Evolutionary conservation across 2,113 vertebrate species (phyloP).

Genomic region (Eurypyga helias): DNA sequence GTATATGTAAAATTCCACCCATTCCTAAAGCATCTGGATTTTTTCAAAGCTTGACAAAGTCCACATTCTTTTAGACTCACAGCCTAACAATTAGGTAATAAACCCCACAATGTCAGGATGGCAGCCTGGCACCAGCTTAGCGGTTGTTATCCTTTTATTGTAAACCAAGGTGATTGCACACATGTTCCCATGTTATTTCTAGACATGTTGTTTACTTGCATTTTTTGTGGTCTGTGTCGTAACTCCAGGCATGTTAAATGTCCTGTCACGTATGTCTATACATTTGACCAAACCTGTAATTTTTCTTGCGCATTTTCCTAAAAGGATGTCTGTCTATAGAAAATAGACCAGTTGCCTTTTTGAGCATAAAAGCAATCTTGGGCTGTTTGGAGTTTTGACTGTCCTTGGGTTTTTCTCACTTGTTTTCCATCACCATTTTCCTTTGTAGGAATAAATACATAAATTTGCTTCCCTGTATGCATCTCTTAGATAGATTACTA

Average conservation of each 20-base stretch:
- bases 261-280: not conserved
- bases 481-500: not conserved
- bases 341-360: not conserved
- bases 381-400: not conserved
- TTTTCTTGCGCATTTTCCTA: not conserved
- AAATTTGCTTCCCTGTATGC: fast-evolving
- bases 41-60: not conserved
- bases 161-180: not conserved
- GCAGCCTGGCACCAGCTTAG: not conserved
- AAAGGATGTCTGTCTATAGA: not conserved
- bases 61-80: not conserved
- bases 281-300: not conserved
- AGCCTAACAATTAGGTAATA: not conserved
- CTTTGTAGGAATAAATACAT: not conserved
- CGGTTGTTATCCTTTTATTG: not conserved
- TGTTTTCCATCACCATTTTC: not conserved
- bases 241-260: not conserved
- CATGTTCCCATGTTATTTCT: not conserved
- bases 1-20: not conserved
- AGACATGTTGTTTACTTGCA: not conserved
- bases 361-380: not conserved
- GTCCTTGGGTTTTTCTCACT: not conserved
- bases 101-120: not conserved
- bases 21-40: not conserved
- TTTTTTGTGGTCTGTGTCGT: not conserved